Conservation (phyloP, 1,140 invertebrate genomes). For the Drusus annulatus region DNA sequence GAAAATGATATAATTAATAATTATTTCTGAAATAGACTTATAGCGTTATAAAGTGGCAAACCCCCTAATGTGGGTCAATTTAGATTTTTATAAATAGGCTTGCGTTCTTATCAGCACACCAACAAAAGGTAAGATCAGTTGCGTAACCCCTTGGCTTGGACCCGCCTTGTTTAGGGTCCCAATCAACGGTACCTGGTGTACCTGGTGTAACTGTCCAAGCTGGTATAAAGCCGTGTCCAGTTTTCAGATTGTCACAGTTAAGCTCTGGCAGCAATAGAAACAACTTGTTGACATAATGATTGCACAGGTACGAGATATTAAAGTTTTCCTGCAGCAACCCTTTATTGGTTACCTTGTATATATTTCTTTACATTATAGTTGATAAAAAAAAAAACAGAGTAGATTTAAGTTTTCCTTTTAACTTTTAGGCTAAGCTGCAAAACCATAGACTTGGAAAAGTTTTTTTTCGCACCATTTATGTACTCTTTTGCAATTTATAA, state of each 20-base stretch:
- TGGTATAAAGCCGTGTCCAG: slow-evolving; percentile 42
- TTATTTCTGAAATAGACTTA: too few species aligned
- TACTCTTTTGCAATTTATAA: too few species aligned
- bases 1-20: too few species aligned
- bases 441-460: too few species aligned
- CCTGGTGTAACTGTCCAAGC: background rate
- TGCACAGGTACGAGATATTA: slow-evolving; percentile 22
- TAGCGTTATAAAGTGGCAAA: background rate
- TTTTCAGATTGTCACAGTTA: slow-evolving; percentile 35
- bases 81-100: background rate
- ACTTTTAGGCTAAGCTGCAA: too few species aligned
- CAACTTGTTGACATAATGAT: slow-evolving; percentile 21
- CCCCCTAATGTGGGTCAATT: slow-evolving; percentile 14
- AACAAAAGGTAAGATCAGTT: slow-evolving; percentile 26
- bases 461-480: too few species aligned
- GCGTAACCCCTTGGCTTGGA: background rate
- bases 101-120: slow-evolving; percentile 4
- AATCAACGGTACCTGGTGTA: slow-evolving; percentile 10
- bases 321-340: background rate
- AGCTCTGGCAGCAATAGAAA: slow-evolving; percentile 20
- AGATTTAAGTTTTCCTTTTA: too few species aligned
- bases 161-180: background rate
- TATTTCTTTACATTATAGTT: too few species aligned
- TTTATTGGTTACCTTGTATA: too few species aligned
- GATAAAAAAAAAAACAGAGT: too few species aligned